Evolutionary conservation across 2,888 invertebrate genomes (phyloP).

Genomic region (Tribolium freemani): DNA sequence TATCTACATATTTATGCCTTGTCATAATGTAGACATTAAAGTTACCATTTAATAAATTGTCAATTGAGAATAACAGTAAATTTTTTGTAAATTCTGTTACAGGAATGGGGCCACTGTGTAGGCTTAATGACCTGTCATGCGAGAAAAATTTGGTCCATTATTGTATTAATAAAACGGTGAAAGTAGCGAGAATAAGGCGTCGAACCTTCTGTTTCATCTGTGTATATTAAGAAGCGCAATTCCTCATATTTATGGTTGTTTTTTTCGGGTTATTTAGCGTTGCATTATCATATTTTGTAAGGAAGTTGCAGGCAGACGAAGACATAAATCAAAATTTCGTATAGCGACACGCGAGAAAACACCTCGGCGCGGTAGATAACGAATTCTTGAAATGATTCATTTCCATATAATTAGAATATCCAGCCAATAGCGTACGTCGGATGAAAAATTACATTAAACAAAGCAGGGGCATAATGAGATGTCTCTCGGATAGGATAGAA

Average conservation of each 20-base stretch:
- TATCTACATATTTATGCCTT: too few species aligned
- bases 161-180: background rate
- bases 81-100: too few species aligned
- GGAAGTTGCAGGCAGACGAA: conserved; percentile 40
- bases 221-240: conserved; percentile 18
- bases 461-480: conserved; percentile 44
- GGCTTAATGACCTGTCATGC: conserved; percentile 12
- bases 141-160: conserved; percentile 2
- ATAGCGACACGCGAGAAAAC: conserved; percentile 43
- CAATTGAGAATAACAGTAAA: too few species aligned
- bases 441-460: conserved; percentile 45
- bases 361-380: conserved; percentile 48
- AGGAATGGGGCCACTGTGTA: background rate
- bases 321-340: conserved; percentile 46
- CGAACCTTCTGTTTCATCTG: conserved; percentile 9
- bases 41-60: too few species aligned
- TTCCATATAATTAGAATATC: conserved; percentile 58
- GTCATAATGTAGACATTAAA: too few species aligned
- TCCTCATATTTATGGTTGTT: conserved; percentile 28
- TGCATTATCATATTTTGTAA: conserved; percentile 44
- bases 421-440: conserved; percentile 44
- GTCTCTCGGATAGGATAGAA: conserved; percentile 44
- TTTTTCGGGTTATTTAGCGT: conserved; percentile 35
- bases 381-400: conserved; percentile 56
- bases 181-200: background rate